Evolutionary conservation across 2,888 invertebrate genomes (phyloP), one percentile per base, ranked within the genome.

Genomic region (Rotaria magnacalcarata): DNA sequence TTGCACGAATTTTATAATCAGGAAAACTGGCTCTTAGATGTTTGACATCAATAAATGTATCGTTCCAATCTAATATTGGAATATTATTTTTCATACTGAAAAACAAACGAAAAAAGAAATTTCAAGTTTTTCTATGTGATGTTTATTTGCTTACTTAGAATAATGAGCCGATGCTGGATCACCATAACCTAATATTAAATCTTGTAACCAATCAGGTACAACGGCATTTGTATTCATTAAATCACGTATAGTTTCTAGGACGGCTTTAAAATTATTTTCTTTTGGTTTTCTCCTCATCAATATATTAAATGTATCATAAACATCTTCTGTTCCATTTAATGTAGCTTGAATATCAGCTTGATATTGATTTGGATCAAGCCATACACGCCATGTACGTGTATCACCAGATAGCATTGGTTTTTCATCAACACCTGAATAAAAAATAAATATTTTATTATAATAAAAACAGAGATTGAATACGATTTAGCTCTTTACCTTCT

Each of bases 261-360:
- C 99, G 0, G 99, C 99, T 92, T 99, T 99, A 92, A 99, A 99
- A 92, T 99, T 99, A 91, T 99, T 99, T 92, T 99, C 97, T 90
- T 99, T 99, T 0, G 99, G 98, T 91, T 98, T 98, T n/a, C 99
- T 93, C 60, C 99, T 93, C 94, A 99, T 95, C 87, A 99, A 94
- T 85, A 99, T 94, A 91, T 97, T 99, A 92, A 99, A 99, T 21
- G 95, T 94, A 89, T 90, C 90, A 87, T 91, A 91, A 34, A 91
- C 90, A 89, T 91, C 91, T 90, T 91, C 95, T 88, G 94, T 93
- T 24, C 95, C 95, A 89, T 94, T 93, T n/a, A 80, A 80, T 89
- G 94, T 94, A 19, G 95, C 89, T 75, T 88, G 88, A 10, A 89
- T 84, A 41, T 87, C 86, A 27, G 74, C 56, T 60, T 95, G 93